These are phyloP conservation scores for Uropetala carovei DNA, from an alignment of 2,888 invertebrate species.

Conservation along the genomic window DNA sequence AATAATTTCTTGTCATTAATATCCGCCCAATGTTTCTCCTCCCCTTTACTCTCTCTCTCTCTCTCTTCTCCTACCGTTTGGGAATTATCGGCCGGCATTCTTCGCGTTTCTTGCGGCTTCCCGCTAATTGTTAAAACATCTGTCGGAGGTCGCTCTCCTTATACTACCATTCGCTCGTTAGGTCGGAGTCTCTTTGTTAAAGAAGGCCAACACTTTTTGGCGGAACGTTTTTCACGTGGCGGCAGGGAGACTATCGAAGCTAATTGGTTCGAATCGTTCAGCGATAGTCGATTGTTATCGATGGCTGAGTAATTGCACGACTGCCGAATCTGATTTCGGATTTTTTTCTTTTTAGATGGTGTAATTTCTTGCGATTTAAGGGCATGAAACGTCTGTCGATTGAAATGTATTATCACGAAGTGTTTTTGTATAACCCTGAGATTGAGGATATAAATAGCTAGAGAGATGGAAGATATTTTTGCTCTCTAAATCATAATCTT, in stretches of 20 bases:
- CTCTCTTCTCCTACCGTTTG: neutral
- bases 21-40: conserved; percentile 45
- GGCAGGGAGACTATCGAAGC: neutral
- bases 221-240: neutral
- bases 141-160: conserved; percentile 46
- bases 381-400: too few species aligned
- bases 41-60: neutral
- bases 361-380: too few species aligned
- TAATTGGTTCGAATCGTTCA: conserved; percentile 27
- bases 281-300: neutral
- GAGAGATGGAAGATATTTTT: too few species aligned
- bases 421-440: too few species aligned
- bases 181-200: conserved; percentile 38
- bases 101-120: conserved; percentile 35
- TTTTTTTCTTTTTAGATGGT: too few species aligned
- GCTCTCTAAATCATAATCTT: too few species aligned
- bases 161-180: conserved; percentile 48
- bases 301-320: neutral
- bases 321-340: neutral
- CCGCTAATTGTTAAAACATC: conserved; percentile 61
- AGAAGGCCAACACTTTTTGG: neutral
- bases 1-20: neutral
- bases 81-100: conserved; percentile 52
- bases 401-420: too few species aligned
- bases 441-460: too few species aligned